phyloP scores from a whole-genome alignment of 2,888 invertebrate genomes.

The Eristalinus sepulchralis region DNA sequence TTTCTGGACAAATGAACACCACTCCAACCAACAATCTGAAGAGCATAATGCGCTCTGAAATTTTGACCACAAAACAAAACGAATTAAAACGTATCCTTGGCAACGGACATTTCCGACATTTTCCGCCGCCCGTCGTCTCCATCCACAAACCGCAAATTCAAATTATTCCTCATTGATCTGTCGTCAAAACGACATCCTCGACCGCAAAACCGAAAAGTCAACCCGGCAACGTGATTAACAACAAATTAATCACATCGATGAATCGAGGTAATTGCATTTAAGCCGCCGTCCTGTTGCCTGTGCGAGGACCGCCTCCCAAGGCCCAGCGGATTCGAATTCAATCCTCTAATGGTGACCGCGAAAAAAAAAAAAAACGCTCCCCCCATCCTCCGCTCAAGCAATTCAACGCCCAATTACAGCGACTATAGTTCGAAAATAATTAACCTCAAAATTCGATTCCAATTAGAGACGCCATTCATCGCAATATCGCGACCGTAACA shows the following conservation, averaged over 20 bases:
- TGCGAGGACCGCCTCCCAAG: background rate
- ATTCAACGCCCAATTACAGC: constrained; percentile 13
- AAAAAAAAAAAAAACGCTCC: background rate
- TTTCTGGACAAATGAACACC: background rate
- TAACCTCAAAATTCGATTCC: constrained; percentile 56
- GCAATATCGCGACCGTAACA: constrained; percentile 16
- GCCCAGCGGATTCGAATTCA: background rate
- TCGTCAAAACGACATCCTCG: background rate
- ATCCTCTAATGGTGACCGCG: background rate
- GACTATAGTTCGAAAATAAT: constrained; percentile 56
- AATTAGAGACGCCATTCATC: constrained; percentile 48
- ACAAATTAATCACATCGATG: constrained; percentile 48
- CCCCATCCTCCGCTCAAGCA: background rate
- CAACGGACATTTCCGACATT: background rate
- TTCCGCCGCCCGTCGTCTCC: too few relatives aligned
- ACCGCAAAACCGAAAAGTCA: constrained; percentile 20
- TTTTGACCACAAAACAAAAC: background rate
- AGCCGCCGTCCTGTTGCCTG: background rate
- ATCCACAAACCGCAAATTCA: background rate
- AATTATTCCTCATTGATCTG: background rate
- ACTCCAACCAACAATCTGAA: background rate
- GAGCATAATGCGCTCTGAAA: background rate
- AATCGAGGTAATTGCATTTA: constrained; percentile 56
- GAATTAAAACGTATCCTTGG: background rate
- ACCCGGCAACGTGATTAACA: constrained; percentile 44